A percentile compares a stretch with the other conserved stretches of the same genome.
Evolutionary conservation across 2,797 vertebrate genomes (phyloP).

Genomic region (Malacoraja senta): DNA sequence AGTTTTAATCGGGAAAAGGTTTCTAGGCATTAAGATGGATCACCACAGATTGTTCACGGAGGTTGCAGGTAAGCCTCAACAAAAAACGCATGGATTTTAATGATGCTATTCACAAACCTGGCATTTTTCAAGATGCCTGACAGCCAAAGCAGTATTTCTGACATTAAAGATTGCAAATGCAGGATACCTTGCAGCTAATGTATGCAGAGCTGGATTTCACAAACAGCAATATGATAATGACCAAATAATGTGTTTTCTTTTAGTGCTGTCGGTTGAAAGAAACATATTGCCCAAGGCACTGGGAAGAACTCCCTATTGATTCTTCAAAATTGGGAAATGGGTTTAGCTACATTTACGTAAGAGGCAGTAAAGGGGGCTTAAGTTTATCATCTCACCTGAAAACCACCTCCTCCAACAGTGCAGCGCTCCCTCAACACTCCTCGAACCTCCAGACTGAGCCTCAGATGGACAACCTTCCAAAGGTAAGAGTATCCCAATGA

Average conservation of each 20-base stretch:
- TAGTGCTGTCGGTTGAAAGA: neutral
- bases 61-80: neutral
- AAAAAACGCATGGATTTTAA: neutral
- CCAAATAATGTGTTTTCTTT: neutral
- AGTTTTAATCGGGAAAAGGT: neutral
- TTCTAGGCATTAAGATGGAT: neutral
- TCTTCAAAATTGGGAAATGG: neutral
- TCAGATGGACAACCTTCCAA: neutral
- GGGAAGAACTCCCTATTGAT: too few relatives aligned
- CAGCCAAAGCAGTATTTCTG: neutral
- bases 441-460: neutral
- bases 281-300: neutral
- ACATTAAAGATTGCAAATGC: neutral
- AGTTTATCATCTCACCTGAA: neutral
- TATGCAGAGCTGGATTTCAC: neutral
- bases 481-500: neutral
- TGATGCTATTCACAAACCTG: too few relatives aligned
- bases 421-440: neutral
- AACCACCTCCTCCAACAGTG: neutral
- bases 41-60: neutral
- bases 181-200: neutral
- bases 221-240: neutral
- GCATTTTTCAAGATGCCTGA: neutral
- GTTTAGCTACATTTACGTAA: neutral
- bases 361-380: neutral